Conservation (phyloP, 1,140 invertebrate genomes). For the Gonatopus flavifemur region DNA sequence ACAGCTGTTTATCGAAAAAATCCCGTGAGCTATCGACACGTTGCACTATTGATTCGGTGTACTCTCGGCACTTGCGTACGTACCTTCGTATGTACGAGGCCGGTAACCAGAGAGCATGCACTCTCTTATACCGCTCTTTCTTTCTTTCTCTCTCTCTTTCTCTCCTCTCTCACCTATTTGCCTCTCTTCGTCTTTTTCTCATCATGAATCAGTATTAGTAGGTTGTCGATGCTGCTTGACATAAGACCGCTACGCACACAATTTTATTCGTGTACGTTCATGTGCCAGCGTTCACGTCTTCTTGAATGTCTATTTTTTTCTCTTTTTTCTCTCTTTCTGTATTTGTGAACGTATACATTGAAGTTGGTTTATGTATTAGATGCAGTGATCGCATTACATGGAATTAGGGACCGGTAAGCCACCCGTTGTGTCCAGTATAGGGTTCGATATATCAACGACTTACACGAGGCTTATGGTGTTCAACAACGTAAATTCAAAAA, state of each 20-base stretch:
- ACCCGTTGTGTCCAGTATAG: conserved; percentile 22
- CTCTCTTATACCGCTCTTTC: not conserved
- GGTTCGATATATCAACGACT: conserved; percentile 34
- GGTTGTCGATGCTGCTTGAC: no score
- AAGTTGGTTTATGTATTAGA: conserved; percentile 29
- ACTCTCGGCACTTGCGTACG: conserved; percentile 28
- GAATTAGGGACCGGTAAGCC: conserved; percentile 52
- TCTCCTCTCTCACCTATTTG: not conserved
- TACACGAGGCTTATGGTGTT: conserved; percentile 47
- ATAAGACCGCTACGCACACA: no score
- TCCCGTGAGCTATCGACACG: conserved; percentile 27
- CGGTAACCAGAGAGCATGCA: conserved; percentile 30
- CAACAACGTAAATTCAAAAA: no score
- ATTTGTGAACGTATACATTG: not conserved
- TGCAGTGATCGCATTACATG: conserved; percentile 53
- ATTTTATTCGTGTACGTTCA: no score
- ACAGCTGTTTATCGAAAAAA: conserved; percentile 22
- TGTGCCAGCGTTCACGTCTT: no score
- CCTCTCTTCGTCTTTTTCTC: not conserved
- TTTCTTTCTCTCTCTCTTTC: not conserved
- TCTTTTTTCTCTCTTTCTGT: not conserved
- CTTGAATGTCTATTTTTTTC: no score
- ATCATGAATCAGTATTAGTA: no score
- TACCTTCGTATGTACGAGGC: no score
- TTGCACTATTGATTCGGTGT: conserved; percentile 41